Evolutionary conservation across 2,113 vertebrate species (phyloP).

Genomic region (Agapornis roseicollis): DNA sequence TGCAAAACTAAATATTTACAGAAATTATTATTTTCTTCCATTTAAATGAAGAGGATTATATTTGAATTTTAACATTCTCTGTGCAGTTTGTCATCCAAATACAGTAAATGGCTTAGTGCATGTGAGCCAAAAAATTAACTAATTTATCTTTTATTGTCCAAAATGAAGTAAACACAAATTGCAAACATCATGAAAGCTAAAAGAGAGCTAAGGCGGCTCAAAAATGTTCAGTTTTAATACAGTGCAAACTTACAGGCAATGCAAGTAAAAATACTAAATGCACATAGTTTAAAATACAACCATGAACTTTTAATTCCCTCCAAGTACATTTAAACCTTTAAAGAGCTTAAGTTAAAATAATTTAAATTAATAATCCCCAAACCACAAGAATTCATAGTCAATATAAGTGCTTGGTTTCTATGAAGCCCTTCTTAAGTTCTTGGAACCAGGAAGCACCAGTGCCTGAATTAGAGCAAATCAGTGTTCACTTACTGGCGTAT

Average conservation of each 20-base stretch:
- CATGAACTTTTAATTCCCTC: not conserved
- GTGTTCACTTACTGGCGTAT: not conserved
- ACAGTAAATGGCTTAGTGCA: not conserved
- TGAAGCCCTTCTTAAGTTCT: not conserved
- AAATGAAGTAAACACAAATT: not conserved
- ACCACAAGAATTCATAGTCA: not conserved
- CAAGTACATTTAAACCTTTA: not conserved
- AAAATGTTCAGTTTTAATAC: not conserved
- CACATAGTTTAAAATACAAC: not conserved
- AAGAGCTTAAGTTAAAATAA: not conserved
- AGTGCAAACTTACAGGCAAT: not conserved
- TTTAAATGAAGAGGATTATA: not conserved
- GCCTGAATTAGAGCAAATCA: not conserved
- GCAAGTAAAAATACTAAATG: not conserved
- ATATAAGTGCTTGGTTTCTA: not conserved
- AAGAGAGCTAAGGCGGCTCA: not conserved
- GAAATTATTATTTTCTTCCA: not conserved
- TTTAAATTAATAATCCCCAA: not conserved
- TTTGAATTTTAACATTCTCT: not conserved
- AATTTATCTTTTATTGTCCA: not conserved
- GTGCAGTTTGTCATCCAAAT: not conserved
- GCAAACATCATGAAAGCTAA: not conserved
- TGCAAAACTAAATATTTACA: not conserved
- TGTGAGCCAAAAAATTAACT: not conserved
- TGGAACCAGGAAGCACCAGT: not conserved